Evolutionary conservation across 2,888 invertebrate genomes (phyloP), one percentile per base, ranked within the genome.

Genomic region (Eumacrocentrus americanus): DNA sequence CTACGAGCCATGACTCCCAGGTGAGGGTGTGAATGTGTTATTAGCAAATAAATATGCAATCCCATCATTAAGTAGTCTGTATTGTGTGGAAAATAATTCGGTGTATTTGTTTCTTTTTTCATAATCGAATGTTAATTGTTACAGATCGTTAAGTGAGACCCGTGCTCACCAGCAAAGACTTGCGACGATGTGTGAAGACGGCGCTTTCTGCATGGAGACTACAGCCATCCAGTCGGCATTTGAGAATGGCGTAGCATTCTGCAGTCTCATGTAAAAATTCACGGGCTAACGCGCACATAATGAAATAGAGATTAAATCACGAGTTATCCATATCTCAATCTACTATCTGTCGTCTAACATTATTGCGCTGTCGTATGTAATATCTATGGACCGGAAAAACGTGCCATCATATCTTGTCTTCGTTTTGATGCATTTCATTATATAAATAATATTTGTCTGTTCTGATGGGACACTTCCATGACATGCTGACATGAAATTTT

Each of bases 161-260:
- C 76, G 80, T 5, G 80, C 76, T 40, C 67, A 69, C 37, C 79
- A 79, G 65, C 79, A 79, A 52, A 72, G 80, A 61, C 72, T 78
- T 40, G 70, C 76, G 7, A 77, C 74, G 42, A 78, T 76, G 76
- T 79, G 78, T 70, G 78, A 76, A 58, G 80, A 80, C 54, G 78
- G 72, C 2, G 78, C 76, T 14, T 80, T 79, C 63, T 80, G 80
- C 65, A 80, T 80, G 80, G 80, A 80, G 63, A 79, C 80, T 46
- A 77, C 80, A 25, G 79, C 73, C 11, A 70, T 80, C 34, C 76
- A 77, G 57, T 75, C 78, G 12, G 79, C 78, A 22, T 73, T 80
- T 62, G 80, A 80, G 58, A 70, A 77, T 57, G 79, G 77, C 1
- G 75, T 77, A 12, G 72, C 76, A 20, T 72, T 79, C 59, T 80